Evolutionary conservation across 53 echinoderm and acorn worm genomes (phyloP), one percentile per base, ranked within the genome.

Genomic region (Stichopus horrens): DNA sequence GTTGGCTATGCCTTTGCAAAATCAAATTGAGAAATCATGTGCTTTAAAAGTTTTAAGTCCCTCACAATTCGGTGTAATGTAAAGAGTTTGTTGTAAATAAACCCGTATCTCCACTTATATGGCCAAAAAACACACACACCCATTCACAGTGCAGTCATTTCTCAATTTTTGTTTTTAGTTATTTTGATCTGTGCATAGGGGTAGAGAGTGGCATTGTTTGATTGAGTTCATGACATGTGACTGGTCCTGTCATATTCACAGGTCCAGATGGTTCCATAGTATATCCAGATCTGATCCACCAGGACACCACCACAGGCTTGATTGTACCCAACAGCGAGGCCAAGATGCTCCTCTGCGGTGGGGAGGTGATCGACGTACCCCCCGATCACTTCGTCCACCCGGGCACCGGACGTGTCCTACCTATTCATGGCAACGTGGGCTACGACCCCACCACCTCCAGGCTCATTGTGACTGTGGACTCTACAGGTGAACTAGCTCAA

Each of bases 341-440:
- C 55, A 79, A 65, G 86, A 96, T 94, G 93, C 77, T 98, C 56
- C 75, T 90, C 7, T 91, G 91, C 23, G 83, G 86, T 9, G 99
- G 96, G 5, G 65, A 77, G 58, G 86, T 94, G 52, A 83, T 53
- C 23, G 90, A 76, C 37, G 79, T 94, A 54, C 92, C 94, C 18
- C 92, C 92, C 0, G 92, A 98, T 20, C 93, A 91, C 89, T 98
- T 98, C 67, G 88, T 98, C 57, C 99, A 98, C 75, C 95, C 96
- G 0, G 91, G 89, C 78, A 98, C 94, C 11, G 96, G 99, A 4
- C 89, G 67, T 22, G 96, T 96, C 56, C 74, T 98, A 58, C 99
- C 99, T 5, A 94, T 98, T 23, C 92, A 98, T 57, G 99, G 99
- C 56, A 96, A 98, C 37, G 99, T 98, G 18, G 92, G 93, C 0